Base-by-base conservation (phyloP, 2,113 vertebrate genomes). In the Phylloscopus whistleri region DNA sequence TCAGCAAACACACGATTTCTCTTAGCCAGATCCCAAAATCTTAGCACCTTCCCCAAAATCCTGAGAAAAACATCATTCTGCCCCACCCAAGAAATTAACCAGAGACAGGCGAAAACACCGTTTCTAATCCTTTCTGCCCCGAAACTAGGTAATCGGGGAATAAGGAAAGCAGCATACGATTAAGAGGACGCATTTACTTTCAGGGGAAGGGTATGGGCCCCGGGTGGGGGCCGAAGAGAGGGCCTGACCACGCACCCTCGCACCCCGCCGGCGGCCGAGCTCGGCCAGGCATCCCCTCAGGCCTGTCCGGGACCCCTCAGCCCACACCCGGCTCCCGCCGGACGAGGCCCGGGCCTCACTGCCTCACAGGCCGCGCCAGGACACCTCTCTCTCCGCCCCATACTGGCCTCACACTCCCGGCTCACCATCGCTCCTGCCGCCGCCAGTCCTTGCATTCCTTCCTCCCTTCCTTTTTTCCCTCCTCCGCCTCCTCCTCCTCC, bases 361-460 rank as follows among this genome's bases (percentile, higher is more conserved):
- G 41, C 60, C 76, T n/a, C 55, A 5, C 72, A 75, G 89, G 85
- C 92, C 89, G 22, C 85, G 8, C 43, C 17, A 6, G 63, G 27
- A 41, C 72, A 13, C 55, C 31, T 3, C 17, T 3, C 5, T 7
- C 59, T 8, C n/a, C 22, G 6, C 5, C 16, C 16, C 23, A 6
- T 9, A 17, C 9, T 16, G 11, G 37, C 48, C 52, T 9, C 46
- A 8, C 60, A 13, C 16, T 5, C 26, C 44, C 15, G 23, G 20
- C 90, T 96, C 90, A 96, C 95, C 95, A 94, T 94, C 76, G 24
- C 69, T 15, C 24, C 69, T 13, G 41, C 52, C 1, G 11, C 62
- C 8, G 13, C 44, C 52, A 1, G 13, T 46, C 8, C 56, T 10
- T 6, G 15, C 41, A 3, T 2, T 23, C n/a, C 7, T 24, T 31